A percentile compares a stretch with the other conserved stretches of the same genome.
phyloP scores from a whole-genome alignment of 2,113 vertebrate species.

The Loxodonta africana region DNA sequence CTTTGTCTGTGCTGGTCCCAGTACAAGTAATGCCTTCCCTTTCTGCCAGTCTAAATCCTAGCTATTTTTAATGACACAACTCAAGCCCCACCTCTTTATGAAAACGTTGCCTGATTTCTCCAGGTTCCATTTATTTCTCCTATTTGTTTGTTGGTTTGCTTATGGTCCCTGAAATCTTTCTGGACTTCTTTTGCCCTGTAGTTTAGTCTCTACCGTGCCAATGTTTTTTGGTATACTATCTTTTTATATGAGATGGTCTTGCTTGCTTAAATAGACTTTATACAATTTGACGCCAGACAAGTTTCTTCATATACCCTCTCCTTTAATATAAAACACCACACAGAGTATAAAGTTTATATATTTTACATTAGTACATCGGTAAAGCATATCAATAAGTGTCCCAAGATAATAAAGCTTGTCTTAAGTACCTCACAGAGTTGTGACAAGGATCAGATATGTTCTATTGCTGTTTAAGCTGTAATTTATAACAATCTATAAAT shows the following conservation, averaged over 20 bases:
- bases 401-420: neutral
- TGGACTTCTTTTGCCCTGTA: neutral
- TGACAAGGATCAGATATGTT: slow-evolving; percentile 21
- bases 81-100: neutral
- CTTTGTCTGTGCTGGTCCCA: neutral
- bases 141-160: neutral
- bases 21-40: neutral
- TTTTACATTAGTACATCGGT: neutral
- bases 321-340: neutral
- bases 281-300: neutral
- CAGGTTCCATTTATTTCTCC: neutral
- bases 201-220: neutral
- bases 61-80: neutral
- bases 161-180: neutral
- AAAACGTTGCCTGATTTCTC: slow-evolving; percentile 20
- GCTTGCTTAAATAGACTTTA: neutral
- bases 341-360: neutral
- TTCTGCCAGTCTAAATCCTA: neutral
- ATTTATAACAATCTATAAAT: neutral
- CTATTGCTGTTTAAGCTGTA: neutral
- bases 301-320: neutral
- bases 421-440: neutral
- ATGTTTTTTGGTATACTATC: neutral
- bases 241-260: slow-evolving; percentile 21
- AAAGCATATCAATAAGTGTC: neutral